Base-by-base conservation (phyloP, 2,113 vertebrate genomes). In the Thermophis baileyi region DNA sequence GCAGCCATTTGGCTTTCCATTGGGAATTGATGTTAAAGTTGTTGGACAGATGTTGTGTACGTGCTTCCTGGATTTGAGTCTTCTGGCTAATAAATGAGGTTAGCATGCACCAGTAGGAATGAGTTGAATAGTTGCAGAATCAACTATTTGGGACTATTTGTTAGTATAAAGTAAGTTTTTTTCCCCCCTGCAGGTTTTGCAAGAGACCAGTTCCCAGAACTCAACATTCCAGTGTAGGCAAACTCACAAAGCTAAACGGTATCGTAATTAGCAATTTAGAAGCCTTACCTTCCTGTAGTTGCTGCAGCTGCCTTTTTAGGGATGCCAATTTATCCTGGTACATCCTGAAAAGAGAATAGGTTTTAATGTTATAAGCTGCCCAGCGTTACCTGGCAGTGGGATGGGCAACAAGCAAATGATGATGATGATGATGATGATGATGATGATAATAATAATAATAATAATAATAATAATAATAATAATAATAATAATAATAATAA, bases 271-370 rank as follows among this genome's bases (percentile, higher is more conserved):
- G 24, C 12, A 40, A 54, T 10, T 54, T 2, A 81, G 12, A 40
- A 93, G 90, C 10, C 94, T 95, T 94, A 99, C 99, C 99, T 99
- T 99, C 99, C 95, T 99, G 99, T 55, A 99, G 94, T 16, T 99
- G 99, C 25, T 99, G 99, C 53, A 99, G 94, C 93, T 99, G 99
- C 95, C 98, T 98, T 97, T 99, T 99, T 85, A 99, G 96, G 30
- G 99, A 99, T 44, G 99, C 98, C 97, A 99, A 96, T 95, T 99
- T 99, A 96, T 99, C 99, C 96, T 99, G 99, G 95, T 99, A 99
- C 99, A 99, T 99, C 96, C 99, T 99, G 95, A 3, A 96, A 97
- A 93, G 30, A 93, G 22, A 95, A 20, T 0, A 90, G 3, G 57
- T 14, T 35, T 69, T 35, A 35, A 69, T 69, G 63, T n/a, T 12